Conservation (phyloP, 2,888 invertebrate species). For the Eugnorisma glareosa region DNA sequence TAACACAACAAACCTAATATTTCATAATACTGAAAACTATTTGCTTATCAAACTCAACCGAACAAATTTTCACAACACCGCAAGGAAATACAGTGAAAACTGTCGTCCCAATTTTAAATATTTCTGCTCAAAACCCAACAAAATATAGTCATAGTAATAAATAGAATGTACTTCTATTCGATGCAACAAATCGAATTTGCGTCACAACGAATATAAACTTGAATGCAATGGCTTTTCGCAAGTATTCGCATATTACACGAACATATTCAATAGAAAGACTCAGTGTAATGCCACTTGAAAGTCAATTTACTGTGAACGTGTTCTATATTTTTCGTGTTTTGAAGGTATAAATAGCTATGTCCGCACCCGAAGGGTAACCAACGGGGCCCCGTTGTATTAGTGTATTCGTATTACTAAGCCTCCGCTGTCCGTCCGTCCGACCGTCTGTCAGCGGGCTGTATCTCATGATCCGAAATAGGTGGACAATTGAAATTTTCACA, state of each 20-base stretch:
- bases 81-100: constrained; percentile 34
- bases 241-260: constrained; percentile 59
- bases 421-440: too few species aligned
- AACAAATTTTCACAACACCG: constrained; percentile 28
- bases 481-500: too few species aligned
- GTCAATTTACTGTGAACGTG: constrained; percentile 54
- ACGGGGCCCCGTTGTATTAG: too few species aligned
- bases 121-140: constrained; percentile 35
- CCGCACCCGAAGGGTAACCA: too few species aligned
- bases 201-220: constrained; percentile 68
- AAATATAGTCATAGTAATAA: constrained; percentile 61
- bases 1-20: constrained; percentile 12
- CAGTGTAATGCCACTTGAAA: constrained; percentile 65
- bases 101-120: constrained; percentile 50
- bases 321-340: constrained; percentile 33
- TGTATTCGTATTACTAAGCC: too few species aligned
- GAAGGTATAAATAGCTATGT: neutral
- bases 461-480: too few species aligned
- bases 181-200: constrained; percentile 74
- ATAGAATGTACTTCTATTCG: constrained; percentile 60
- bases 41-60: constrained; percentile 21
- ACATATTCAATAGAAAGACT: constrained; percentile 69
- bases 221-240: constrained; percentile 55
- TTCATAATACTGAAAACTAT: neutral
- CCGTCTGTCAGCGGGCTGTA: too few species aligned